Evolutionary conservation across 2,888 invertebrate genomes (phyloP), one percentile per base, ranked within the genome.

Genomic region (Sceliomorpha sp.): DNA sequence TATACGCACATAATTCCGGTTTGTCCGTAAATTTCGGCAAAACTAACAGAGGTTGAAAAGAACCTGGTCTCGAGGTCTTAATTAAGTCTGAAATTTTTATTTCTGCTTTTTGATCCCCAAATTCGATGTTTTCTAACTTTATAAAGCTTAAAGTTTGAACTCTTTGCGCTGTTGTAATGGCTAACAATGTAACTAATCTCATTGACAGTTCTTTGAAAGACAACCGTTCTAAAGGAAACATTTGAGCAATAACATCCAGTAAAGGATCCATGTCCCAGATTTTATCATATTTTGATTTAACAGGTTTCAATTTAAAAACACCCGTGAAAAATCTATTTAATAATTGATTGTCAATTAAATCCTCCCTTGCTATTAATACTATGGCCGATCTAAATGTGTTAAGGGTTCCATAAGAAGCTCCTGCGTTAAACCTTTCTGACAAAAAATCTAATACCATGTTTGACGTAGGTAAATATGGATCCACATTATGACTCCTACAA

Each of bases 91-190:
- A 13, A 3, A 56, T 51, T 36, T 12, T 48, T 1, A 56, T 47
- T 42, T 64, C 53, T 5, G n/a, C n/a, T n/a, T n/a, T n/a, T n/a
- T n/a, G n/a, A n/a, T n/a, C n/a, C n/a, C n/a, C n/a, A n/a, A n/a
- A n/a, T n/a, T n/a, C n/a, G n/a, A n/a, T n/a, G 34, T 37, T 37
- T 6, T 37, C n/a, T 37, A 37, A 8, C 6, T 37, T 37, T 8
- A 70, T 70, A 1, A 67, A 8, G 0, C 58, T 31, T 3, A 67
- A 15, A 0, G 50, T 44, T 39, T 71, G 63, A 6, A 63, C 55
- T 6, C 58, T 51, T 12, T 70, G 66, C 1, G 40, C 58, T 3
- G 62, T 62, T n/a, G 40, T 51, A 1, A 66, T 20, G 9, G 66
- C 66, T n/a, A 58, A 37, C 0, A 70, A 29, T 1, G 51, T 31